Base-by-base conservation (phyloP, 2,113 vertebrate genomes). In the Phaethon lepturus region DNA sequence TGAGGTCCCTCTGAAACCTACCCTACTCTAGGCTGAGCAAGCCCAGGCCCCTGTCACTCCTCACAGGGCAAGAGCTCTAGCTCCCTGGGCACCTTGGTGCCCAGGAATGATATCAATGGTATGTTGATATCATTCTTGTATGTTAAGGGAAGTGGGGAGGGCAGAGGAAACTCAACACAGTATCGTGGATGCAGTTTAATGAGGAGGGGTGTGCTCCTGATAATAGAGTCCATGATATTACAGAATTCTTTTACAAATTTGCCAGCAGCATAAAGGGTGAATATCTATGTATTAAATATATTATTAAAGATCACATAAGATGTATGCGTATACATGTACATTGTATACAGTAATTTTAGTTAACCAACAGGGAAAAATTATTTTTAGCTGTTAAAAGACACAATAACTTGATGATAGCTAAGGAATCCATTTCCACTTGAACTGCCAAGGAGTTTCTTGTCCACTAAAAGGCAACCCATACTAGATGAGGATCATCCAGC, bases 281-380 rank as follows among this genome's bases (percentile, higher is more conserved):
- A 63, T 82, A 4, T 75, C 77, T 38, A 8, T 26, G 17, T 12
- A 71, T 5, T 14, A 31, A 8, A 17, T 6, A 28, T 58, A 62
- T 78, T 74, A 86, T 38, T 50, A 64, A 66, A 88, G 24, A 47
- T 25, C 25, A 56, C 11, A 69, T 3, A 86, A 72, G 5, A 52
- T 3, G 0, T 40, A 47, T 33, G 11, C 13, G 1, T 45, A 59
- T 29, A 60, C 3, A 33, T 6, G 2, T 0, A 3, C 11, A 28
- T 49, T 68, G 4, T 24, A 35, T 5, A 68, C 2, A 68, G 19
- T 23, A 66, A 44, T 35, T 49, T 53, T 25, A 47, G 7, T 52
- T 86, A 75, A 72, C 2, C 7, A 93, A 52, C 5, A 31, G 3
- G 45, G 38, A 62, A 38, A 19, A 79, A 86, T 24, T 63, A 47